Percentiles rank a stretch among this genome's conserved stretches.
These are phyloP conservation scores for Heliconius hortense DNA, from an alignment of 2,888 invertebrate genomes.

Conservation along the genomic window DNA sequence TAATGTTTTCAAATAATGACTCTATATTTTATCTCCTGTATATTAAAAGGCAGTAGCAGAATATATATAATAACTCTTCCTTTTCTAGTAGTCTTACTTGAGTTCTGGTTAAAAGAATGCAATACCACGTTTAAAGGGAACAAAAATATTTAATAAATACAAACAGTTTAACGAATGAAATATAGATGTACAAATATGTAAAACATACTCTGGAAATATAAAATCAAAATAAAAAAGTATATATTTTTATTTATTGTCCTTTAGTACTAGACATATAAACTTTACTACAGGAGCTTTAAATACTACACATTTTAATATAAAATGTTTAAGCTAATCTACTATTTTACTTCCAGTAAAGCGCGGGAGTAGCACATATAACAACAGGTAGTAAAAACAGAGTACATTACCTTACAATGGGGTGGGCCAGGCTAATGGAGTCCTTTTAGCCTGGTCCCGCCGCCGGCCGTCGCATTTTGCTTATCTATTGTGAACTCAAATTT, in stretches of 20 bases:
- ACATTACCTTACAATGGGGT: conserved; percentile 31
- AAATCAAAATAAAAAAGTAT: not conserved
- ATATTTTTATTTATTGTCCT: not conserved
- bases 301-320: not conserved
- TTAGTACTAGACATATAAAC: not conserved
- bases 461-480: conserved; percentile 23
- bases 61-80: not conserved
- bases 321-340: not conserved
- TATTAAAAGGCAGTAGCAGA: not conserved
- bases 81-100: not conserved
- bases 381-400: conserved; percentile 26
- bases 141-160: not conserved
- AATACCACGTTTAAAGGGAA: not conserved
- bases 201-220: not conserved
- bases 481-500: conserved; percentile 29
- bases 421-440: conserved; percentile 37
- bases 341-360: not conserved
- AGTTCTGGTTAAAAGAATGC: not conserved
- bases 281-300: not conserved
- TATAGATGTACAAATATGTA: not conserved
- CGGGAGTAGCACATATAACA: conserved; percentile 1
- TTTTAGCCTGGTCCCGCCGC: conserved; percentile 27
- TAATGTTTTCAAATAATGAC: too few species aligned
- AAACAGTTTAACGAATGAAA: not conserved
- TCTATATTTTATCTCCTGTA: not conserved